Evolutionary conservation across 2,888 invertebrate species (phyloP).

Genomic region (Callimorpha dominula): DNA sequence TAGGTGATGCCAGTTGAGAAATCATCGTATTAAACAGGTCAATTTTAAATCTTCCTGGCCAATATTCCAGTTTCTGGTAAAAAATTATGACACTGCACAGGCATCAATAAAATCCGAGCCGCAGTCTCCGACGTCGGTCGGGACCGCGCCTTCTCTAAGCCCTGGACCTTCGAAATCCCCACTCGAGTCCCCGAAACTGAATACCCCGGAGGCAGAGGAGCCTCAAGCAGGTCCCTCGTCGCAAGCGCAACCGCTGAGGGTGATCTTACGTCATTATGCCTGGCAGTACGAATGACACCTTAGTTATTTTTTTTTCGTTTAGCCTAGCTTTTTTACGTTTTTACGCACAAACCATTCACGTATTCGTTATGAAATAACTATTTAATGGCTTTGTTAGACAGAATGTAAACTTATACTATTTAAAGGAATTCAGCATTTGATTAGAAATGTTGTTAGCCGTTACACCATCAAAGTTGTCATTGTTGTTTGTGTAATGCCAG

Average conservation of each 20-base stretch:
- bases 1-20: not conserved
- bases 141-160: slow-evolving; percentile 60
- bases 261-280: slow-evolving; percentile 84
- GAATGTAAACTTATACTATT: slow-evolving; percentile 36
- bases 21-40: not conserved
- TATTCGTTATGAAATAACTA: slow-evolving; percentile 62
- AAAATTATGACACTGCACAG: slow-evolving; percentile 64
- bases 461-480: slow-evolving; percentile 43
- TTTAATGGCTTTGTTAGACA: slow-evolving; percentile 61
- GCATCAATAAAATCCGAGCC: slow-evolving; percentile 67
- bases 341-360: slow-evolving; percentile 72
- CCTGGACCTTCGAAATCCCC: slow-evolving; percentile 41
- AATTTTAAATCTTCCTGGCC: slow-evolving; percentile 19
- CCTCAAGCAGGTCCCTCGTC: slow-evolving; percentile 75
- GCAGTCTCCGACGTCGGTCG: slow-evolving; percentile 70
- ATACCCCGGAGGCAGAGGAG: slow-evolving; percentile 62
- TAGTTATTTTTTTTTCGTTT: slow-evolving; percentile 78
- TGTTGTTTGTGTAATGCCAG: slow-evolving; percentile 46
- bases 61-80: slow-evolving; percentile 43
- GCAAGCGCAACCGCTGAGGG: slow-evolving; percentile 77
- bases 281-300: slow-evolving; percentile 86
- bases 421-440: slow-evolving; percentile 86
- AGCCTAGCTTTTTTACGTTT: slow-evolving; percentile 77
- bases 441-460: slow-evolving; percentile 40
- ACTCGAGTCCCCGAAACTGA: slow-evolving; percentile 21